Evolutionary conservation across 2,888 invertebrate genomes (phyloP).

Genomic region (Gasteruption jaculator): DNA sequence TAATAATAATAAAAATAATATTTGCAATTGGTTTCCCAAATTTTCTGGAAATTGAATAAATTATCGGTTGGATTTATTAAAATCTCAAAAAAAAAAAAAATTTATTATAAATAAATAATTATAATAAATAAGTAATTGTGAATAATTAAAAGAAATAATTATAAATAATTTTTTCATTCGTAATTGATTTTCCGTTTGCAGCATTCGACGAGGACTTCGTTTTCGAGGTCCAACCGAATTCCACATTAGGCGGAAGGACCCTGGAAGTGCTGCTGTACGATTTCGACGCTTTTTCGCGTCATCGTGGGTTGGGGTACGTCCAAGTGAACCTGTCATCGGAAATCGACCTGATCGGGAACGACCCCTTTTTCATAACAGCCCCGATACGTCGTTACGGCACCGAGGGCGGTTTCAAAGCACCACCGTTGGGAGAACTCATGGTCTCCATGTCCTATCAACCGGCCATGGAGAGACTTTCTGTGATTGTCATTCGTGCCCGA

Average conservation of each 20-base stretch:
- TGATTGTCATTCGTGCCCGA: conserved; percentile 58
- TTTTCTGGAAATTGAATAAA: too few relatives aligned
- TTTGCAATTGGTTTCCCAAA: too few relatives aligned
- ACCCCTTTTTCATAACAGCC: conserved; percentile 57
- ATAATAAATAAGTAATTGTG: neutral
- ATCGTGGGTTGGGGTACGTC: conserved; percentile 62
- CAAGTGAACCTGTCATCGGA: conserved; percentile 57
- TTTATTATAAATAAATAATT: neutral
- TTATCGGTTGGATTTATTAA: too few relatives aligned
- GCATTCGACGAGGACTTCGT: conserved; percentile 68
- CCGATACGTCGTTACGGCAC: conserved; percentile 55
- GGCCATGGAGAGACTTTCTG: conserved; percentile 58
- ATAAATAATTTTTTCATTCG: conserved; percentile 9
- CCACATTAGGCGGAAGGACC: conserved; percentile 54
- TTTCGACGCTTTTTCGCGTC: conserved; percentile 63
- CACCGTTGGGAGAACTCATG: conserved; percentile 58
- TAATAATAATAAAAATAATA: too few relatives aligned
- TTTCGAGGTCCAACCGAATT: conserved; percentile 59
- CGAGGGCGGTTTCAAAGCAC: conserved; percentile 52
- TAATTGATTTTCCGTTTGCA: conserved; percentile 34
- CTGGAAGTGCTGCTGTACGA: conserved; percentile 63
- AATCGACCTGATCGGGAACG: conserved; percentile 52
- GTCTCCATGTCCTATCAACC: conserved; percentile 57
- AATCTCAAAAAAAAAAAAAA: neutral
- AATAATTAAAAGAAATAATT: too few relatives aligned